These are phyloP conservation scores for Drosophila birchii DNA, from an alignment of 2,888 invertebrate species.

Conservation along the genomic window DNA sequence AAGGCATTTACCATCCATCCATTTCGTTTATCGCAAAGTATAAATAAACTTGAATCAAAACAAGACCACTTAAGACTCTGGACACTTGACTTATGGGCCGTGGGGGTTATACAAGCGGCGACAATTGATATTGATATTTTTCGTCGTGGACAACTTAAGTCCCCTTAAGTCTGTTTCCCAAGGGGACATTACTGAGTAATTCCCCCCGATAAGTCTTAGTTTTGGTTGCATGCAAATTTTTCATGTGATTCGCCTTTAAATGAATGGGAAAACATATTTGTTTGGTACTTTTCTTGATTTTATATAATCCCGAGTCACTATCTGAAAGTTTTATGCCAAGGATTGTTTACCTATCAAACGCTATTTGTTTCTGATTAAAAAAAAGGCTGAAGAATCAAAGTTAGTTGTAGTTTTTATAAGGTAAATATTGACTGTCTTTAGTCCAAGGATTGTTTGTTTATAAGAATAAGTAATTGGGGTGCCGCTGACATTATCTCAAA, in stretches of 20 bases:
- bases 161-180: conserved; percentile 9
- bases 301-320: not conserved
- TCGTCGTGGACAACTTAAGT: conserved; percentile 49
- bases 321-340: conserved; percentile 14
- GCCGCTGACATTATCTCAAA: not conserved
- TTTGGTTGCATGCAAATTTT: conserved; percentile 17
- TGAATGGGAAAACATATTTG: conserved; percentile 3
- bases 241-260: conserved; percentile 6
- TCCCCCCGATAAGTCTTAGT: conserved; percentile 20
- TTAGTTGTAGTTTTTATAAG: not conserved
- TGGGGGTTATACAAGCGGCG: conserved; percentile 41
- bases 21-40: conserved; percentile 66
- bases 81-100: conserved; percentile 59
- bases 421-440: not conserved
- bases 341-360: conserved; percentile 3
- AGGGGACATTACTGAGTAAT: conserved; percentile 9
- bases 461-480: not conserved
- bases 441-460: not conserved
- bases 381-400: not conserved
- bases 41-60: conserved; percentile 61
- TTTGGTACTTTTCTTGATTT: not conserved
- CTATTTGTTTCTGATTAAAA: not conserved
- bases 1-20: conserved; percentile 49
- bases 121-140: conserved; percentile 34
- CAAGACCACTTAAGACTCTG: conserved; percentile 62